Evolutionary conservation across 64 coral and sea anemone species (phyloP).

Genomic region (Actinia equina): DNA sequence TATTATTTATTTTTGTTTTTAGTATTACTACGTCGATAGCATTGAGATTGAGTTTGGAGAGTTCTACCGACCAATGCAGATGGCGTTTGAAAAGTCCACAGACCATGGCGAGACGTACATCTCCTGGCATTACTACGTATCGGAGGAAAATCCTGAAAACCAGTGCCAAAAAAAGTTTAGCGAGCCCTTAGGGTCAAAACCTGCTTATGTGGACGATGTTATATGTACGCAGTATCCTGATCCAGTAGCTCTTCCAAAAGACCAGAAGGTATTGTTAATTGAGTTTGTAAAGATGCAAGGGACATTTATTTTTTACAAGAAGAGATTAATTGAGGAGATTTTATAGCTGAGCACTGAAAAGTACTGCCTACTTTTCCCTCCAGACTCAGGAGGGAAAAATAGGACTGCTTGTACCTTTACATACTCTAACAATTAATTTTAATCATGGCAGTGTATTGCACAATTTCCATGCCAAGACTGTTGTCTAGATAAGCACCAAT

Average conservation of each 20-base stretch:
- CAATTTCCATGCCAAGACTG: too few relatives aligned
- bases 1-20: slow-evolving; percentile 14
- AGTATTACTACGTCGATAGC: slow-evolving; percentile 80
- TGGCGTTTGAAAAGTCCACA: slow-evolving; percentile 78
- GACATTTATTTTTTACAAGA: too few relatives aligned
- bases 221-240: slow-evolving; percentile 67
- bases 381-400: too few relatives aligned
- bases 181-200: slow-evolving; percentile 3
- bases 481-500: too few relatives aligned
- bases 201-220: slow-evolving; percentile 43
- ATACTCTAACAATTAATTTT: too few relatives aligned
- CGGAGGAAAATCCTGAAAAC: slow-evolving; percentile 25
- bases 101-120: slow-evolving; percentile 47
- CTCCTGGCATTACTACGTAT: slow-evolving; percentile 84
- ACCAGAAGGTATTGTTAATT: neutral
- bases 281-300: too few relatives aligned
- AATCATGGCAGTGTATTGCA: too few relatives aligned
- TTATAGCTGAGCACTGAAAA: too few relatives aligned
- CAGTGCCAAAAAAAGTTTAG: slow-evolving; percentile 70
- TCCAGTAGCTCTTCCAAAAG: neutral
- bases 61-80: slow-evolving; percentile 75
- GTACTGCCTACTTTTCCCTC: too few relatives aligned
- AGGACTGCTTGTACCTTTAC: too few relatives aligned
- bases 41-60: slow-evolving; percentile 79
- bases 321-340: too few relatives aligned